Evolutionary conservation across 2,113 vertebrate species (phyloP).

Genomic region (Pluvianellus socialis): DNA sequence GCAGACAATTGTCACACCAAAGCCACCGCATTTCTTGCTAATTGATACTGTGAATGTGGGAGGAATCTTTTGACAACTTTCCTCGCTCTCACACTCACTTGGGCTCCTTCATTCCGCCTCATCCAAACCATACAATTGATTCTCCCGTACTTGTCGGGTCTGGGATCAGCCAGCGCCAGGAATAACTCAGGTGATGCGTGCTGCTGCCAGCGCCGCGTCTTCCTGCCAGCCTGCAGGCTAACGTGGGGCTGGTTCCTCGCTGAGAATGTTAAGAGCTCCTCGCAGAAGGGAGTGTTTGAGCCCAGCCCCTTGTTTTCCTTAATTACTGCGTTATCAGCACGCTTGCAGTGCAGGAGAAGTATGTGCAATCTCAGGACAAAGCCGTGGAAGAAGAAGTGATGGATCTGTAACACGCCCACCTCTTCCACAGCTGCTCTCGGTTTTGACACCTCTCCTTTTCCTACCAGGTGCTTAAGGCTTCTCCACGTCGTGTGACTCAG

Average conservation of each 20-base stretch:
- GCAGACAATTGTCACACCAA: not conserved
- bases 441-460: not conserved
- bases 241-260: not conserved
- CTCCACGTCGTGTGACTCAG: not conserved
- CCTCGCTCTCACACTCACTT: not conserved
- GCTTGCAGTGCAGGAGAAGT: constrained; percentile 90
- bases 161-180: not conserved
- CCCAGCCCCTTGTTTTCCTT: constrained; percentile 74
- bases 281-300: constrained; percentile 25
- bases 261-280: not conserved
- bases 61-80: not conserved
- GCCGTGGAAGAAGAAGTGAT: constrained; percentile 86
- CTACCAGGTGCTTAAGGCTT: not conserved
- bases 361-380: constrained; percentile 78
- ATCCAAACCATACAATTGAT: not conserved
- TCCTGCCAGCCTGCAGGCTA: not conserved
- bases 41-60: not conserved
- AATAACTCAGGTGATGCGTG: not conserved
- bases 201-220: not conserved
- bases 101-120: not conserved
- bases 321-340: constrained; percentile 77
- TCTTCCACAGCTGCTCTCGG: not conserved
- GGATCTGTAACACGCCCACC: constrained; percentile 59
- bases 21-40: not conserved
- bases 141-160: not conserved